Evolutionary conservation across 2,797 vertebrate species (phyloP), one percentile per base, ranked within the genome.

Genomic region (Nannoperca australis): DNA sequence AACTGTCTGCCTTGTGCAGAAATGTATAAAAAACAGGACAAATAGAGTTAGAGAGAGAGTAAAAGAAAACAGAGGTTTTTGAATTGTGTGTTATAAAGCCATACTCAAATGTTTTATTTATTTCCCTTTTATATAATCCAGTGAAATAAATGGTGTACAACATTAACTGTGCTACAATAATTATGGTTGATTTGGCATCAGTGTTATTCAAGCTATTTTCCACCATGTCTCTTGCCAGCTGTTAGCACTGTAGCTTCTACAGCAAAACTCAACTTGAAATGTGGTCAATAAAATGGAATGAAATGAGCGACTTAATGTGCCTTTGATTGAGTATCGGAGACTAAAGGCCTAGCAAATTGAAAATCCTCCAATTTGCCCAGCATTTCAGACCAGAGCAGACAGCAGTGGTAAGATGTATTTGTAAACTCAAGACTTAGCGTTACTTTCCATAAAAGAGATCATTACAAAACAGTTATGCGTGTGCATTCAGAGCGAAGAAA

Each of bases 1-100:
- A 84, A 82, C 71, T 81, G 77, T 90, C 83, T 76, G 69, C 44
- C 70, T 79, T 62, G 70, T 67, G 79, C 71, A 77, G 45, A 82
- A 72, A 83, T 59, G 22, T 87, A 66, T 81, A 54, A 75, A 84
- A 70, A 79, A 73, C 3, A 79, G 4, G 36, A 24, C 61, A 49
- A 55, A n/a, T 0, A 53, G 9, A 51, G 38, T n/a, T 14, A 34
- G 24, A 42, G 11, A 51, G 74, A 51, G 74, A 38, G 34, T 62
- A 58, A 76, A 80, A 68, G 22, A 36, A 80, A 81, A 42, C 4
- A 6, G 3, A 13, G 10, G 3, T 32, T 60, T 68, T 71, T 72
- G 3, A 84, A 66, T 66, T 3, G 70, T 59, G 18, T 51, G 56
- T 61, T 74, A 74, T 51, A 59, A 77, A 82, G 45, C 59, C 42